Evolutionary conservation across 1,140 invertebrate species (phyloP), one percentile per base, ranked within the genome.

Genomic region (Pissodes strobi): DNA sequence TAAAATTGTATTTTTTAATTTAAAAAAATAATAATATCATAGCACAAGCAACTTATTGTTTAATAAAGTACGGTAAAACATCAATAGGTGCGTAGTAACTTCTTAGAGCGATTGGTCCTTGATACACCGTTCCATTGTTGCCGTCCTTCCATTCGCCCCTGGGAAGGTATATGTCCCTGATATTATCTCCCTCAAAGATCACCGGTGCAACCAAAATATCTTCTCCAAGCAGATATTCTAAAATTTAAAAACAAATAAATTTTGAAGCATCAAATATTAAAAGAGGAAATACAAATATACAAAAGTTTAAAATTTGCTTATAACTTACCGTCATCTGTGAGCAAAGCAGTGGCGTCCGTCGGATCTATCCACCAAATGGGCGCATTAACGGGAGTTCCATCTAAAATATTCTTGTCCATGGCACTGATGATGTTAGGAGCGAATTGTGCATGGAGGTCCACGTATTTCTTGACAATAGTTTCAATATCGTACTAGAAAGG

Each of bases 321-420:
- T 55, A 23, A 6, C n/a, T 30, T 65, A 69, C 68, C 68, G 27
- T 71, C 65, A 59, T 62, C 46, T 6, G 45, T 53, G 57, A 22
- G 41, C 21, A 69, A 22, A 34, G 74, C 71, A 10, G 57, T 46
- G 1, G 53, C 56, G 69, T 93, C 86, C 0, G 76, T 79, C 0
- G 93, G 91, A 65, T 88, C 88, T 0, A 92, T 80, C 93, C 92
- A 96, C 93, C 94, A 96, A n/a, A 96, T 83, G 0, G 93, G 93
- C n/a, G 90, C 81, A 79, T 95, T 91, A 30, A 93, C 83, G 0
- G 92, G 91, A 8, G 83, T 81, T 53, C 92, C 92, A 2, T 81
- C 80, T 1, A 73, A 39, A 0, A 87, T 82, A 10, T 88, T 81
- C 49, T 82, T 78, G 55, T 83, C 75, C 74, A 90, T 88, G 34